Percentiles rank a stretch among this genome's conserved stretches.
Evolutionary conservation across 2,888 invertebrate species (phyloP).

Genomic region (Caenorhabditis parvicauda): DNA sequence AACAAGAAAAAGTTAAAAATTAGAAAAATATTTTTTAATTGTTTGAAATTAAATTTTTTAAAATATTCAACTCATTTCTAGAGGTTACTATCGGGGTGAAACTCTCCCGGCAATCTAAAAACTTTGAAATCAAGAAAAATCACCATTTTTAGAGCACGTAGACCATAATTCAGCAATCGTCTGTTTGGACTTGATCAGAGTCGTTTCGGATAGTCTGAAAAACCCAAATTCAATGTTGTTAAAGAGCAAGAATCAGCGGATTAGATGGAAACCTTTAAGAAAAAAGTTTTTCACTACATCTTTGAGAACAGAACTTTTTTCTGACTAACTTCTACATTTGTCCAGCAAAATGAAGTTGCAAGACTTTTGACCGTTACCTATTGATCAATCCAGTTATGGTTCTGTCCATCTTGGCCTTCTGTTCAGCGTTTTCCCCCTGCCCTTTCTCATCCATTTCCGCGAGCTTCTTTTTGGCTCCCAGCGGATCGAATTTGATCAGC

Average conservation of each 20-base stretch:
- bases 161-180: conserved; percentile 35
- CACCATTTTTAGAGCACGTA: conserved; percentile 40
- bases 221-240: too few species aligned
- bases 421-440: conserved; percentile 7
- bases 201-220: conserved; percentile 39
- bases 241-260: not conserved
- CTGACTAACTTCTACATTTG: not conserved
- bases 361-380: conserved; percentile 8
- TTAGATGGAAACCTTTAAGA: not conserved
- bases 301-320: too few species aligned
- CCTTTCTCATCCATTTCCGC: conserved; percentile 29
- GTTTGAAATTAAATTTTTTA: not conserved
- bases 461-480: conserved; percentile 35
- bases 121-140: not conserved
- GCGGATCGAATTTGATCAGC: conserved; percentile 41
- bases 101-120: too few species aligned
- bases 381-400: conserved; percentile 35
- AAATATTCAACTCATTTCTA: too few species aligned
- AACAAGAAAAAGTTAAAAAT: too few species aligned
- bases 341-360: not conserved
- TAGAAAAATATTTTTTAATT: too few species aligned
- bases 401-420: conserved; percentile 23
- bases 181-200: conserved; percentile 36
- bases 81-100: too few species aligned
- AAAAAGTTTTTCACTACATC: too few species aligned